Base-by-base conservation (phyloP, 2,888 invertebrate species). In the Drosophila siamana region DNA sequence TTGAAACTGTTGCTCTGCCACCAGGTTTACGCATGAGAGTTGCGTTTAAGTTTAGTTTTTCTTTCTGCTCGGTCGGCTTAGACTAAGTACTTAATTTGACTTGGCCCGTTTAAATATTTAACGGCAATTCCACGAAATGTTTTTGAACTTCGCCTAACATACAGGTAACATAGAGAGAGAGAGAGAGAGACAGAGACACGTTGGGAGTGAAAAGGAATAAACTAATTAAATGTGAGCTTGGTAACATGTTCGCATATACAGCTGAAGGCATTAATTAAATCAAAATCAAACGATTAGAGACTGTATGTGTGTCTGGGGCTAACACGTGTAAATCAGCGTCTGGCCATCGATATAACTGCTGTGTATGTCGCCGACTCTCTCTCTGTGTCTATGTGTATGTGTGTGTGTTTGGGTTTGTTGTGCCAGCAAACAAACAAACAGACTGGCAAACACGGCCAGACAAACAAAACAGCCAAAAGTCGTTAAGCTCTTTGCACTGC, bases 1-100 rank as follows among this genome's bases (percentile, higher is more conserved):
- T 60, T 15, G 19, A 44, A 38, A 24, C 26, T 41, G 7, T 9
- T 16, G 60, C n/a, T n/a, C n/a, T n/a, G n/a, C 69, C 44, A 74
- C 89, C 55, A 59, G 87, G 69, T 66, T 84, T 85, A 85, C 89
- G 89, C 82, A 82, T 72, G 71, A 68, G 71, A 85, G 59, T 63
- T 30, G 30, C 22, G 30, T 30, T 55, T 30, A 22, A 26, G 26
- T 41, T 26, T 50, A 1, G 36, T 36, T 36, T n/a, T 48, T 33
- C n/a, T n/a, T n/a, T n/a, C n/a, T n/a, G n/a, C n/a, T n/a, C 19
- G 15, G 16, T 24, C 13, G 16, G 43, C 11, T 55, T 44, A 22
- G n/a, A 65, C 19, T 13, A 11, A 54, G 64, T 24, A 46, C 33
- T 36, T 28, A 43, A 38, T 51, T 43, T 68, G 62, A 60, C n/a